Conservation (phyloP, 2,797 vertebrate genomes). For the Philypnodon macrostomus region DNA sequence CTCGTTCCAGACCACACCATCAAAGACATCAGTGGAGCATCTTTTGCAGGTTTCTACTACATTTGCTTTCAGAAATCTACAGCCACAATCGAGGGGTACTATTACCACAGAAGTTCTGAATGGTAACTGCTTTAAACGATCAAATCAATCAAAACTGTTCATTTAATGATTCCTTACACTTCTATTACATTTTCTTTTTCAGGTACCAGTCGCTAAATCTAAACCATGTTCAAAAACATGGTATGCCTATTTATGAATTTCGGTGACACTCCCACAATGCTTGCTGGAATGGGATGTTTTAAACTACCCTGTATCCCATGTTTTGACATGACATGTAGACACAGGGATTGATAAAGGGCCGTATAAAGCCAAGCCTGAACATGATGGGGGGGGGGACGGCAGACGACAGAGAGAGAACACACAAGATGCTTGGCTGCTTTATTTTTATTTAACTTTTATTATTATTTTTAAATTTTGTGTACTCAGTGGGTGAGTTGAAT, state of each 20-base stretch:
- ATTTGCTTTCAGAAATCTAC: slow-evolving; percentile 99
- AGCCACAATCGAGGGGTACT: slow-evolving; percentile 95
- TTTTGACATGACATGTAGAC: slow-evolving; percentile 1
- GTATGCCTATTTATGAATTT: slow-evolving; percentile 95
- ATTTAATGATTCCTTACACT: no score
- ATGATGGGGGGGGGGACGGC: no score
- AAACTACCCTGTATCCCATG: slow-evolving; percentile 25
- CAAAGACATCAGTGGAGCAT: slow-evolving; percentile 97
- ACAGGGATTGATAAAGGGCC: slow-evolving; percentile 20
- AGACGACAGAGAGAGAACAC: slow-evolving; percentile 16
- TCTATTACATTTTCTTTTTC: slow-evolving; percentile 11
- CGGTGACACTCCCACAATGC: slow-evolving; percentile 81
- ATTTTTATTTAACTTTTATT: slow-evolving; percentile 15
- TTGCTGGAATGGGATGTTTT: slow-evolving; percentile 36
- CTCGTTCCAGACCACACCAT: slow-evolving; percentile 98
- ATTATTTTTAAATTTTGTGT: background rate
- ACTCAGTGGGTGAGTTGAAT: background rate
- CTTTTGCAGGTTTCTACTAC: slow-evolving; percentile 99
- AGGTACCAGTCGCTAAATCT: slow-evolving; percentile 98
- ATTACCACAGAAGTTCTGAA: slow-evolving; percentile 95
- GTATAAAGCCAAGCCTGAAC: slow-evolving; percentile 34
- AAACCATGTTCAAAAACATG: slow-evolving; percentile 90
- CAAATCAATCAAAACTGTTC: background rate
- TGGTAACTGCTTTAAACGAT: slow-evolving; percentile 75
- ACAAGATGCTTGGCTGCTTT: slow-evolving; percentile 22